These are phyloP conservation scores for Acestrorhynchus altus DNA, from an alignment of 2,797 vertebrate species.

Conservation along the genomic window DNA sequence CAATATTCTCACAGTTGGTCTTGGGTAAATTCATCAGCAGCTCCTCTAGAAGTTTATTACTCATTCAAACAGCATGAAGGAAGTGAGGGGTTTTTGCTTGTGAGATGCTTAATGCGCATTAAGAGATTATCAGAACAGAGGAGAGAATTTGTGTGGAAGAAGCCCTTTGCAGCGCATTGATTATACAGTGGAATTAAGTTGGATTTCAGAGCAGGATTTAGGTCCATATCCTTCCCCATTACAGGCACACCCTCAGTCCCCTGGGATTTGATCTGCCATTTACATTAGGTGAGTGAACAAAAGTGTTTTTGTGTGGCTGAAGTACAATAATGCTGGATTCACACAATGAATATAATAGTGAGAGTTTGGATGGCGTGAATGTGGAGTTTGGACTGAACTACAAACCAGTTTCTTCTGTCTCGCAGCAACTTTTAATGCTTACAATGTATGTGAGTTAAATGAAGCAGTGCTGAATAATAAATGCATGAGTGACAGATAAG, in stretches of 20 bases:
- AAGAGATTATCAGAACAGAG: conserved; percentile 59
- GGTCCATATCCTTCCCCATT: conserved; percentile 40
- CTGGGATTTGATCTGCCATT: conserved; percentile 50
- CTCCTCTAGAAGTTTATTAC: conserved; percentile 41
- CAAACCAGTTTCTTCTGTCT: neutral
- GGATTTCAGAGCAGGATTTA: conserved; percentile 51
- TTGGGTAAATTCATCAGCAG: conserved; percentile 21
- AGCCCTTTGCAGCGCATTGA: conserved; percentile 47
- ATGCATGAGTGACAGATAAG: conserved; percentile 24
- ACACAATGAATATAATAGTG: conserved; percentile 13
- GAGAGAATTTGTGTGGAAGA: conserved; percentile 52
- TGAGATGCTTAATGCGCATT: conserved; percentile 54
- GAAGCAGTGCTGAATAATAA: conserved; percentile 29
- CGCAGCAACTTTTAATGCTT: conserved; percentile 4
- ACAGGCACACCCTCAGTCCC: conserved; percentile 32
- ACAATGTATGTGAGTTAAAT: conserved; percentile 28
- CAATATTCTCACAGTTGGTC: conserved; percentile 12
- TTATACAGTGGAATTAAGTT: conserved; percentile 57
- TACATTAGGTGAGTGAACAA: conserved; percentile 41
- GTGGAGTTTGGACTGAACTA: conserved; percentile 12
- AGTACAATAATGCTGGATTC: conserved; percentile 38
- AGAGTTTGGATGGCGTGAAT: neutral
- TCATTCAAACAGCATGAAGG: conserved; percentile 25
- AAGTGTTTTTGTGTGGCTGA: conserved; percentile 40
- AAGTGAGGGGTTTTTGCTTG: conserved; percentile 44